Base-by-base conservation (phyloP, 1,140 invertebrate species). In the Mya arenaria region DNA sequence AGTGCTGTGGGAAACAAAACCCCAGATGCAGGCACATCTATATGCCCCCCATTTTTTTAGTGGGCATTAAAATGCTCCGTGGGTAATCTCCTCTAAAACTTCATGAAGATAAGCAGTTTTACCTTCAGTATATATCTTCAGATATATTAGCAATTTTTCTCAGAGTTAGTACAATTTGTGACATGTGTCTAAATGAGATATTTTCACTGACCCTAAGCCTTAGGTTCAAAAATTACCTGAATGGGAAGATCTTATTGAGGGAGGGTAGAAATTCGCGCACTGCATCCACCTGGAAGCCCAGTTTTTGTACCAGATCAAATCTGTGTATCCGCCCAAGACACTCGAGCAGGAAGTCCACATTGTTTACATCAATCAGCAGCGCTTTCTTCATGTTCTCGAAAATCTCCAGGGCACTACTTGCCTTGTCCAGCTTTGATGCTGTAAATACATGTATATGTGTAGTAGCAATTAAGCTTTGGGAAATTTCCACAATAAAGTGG, bases 171-270 rank as follows among this genome's bases (percentile, higher is more conserved):
- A n/a, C n/a, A n/a, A n/a, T n/a, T n/a, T n/a, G n/a, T n/a, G n/a
- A n/a, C n/a, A n/a, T n/a, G n/a, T n/a, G n/a, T n/a, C n/a, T n/a
- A n/a, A n/a, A n/a, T n/a, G n/a, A n/a, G n/a, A n/a, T n/a, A n/a
- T n/a, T n/a, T n/a, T n/a, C n/a, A n/a, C n/a, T n/a, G n/a, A n/a
- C n/a, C n/a, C n/a, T n/a, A n/a, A n/a, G n/a, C n/a, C n/a, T n/a
- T n/a, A n/a, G n/a, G n/a, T n/a, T n/a, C n/a, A n/a, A n/a, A 52
- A 37, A 36, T 13, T 62, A 80, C 77, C 77, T 69, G 37, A 71
- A 71, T 41, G 48, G 36, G 1, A 19, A 34, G 13, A 80, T 28
- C 23, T 58, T 69, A 10, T 80, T 52, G 39, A 79, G 58, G 1
- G 19, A 56, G 15, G 34, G 77, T 34, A 80, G 15, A 10, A 39